Base-by-base conservation (phyloP, 2,113 vertebrate genomes). In the Chrysochloris asiatica region DNA sequence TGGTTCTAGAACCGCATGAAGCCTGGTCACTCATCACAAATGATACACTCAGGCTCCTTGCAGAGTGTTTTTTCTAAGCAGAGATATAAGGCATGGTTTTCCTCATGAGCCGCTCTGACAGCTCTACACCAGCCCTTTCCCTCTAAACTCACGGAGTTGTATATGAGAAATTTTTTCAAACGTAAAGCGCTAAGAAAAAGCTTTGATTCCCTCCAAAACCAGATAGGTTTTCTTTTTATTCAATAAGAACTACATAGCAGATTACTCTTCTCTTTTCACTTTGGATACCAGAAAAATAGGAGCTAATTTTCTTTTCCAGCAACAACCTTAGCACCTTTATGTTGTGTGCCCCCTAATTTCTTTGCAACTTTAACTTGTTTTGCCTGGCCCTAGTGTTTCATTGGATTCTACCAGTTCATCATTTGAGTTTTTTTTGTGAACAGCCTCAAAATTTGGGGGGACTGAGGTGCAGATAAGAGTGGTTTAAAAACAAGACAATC, bases 171-270 rank as follows among this genome's bases (percentile, higher is more conserved):
- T n/a, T 36, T 81, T 33, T 77, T 76, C 21, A 63, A 38, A 56
- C 43, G 36, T 13, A 36, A 76, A 93, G 45, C 24, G 30, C 41
- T 61, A 82, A 28, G 56, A 73, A 90, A 47, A 71, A 76, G 21
- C 54, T 75, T 84, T 54, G 71, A 79, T 82, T 63, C 36, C n/a
- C 91, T 84, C 73, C 43, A 73, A 76, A 75, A 28, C 47, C 59
- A 50, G 52, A 43, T 83, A 41, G 47, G 36, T 8, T 84, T 71
- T 84, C 33, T 43, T 54, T 41, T 61, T 61, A 45, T 45, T 43
- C 1, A 88, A 17, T 26, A 77, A 86, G 59, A 93, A 14, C 16
- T 13, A 13, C 8, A 13, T 48, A 54, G 54, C 22, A 14, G 45
- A 75, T 1, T 0, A 1, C 3, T 8, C 36, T 67, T 61, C n/a